Evolutionary conservation across 2,888 invertebrate genomes (phyloP).

Genomic region (Acleris laterana): DNA sequence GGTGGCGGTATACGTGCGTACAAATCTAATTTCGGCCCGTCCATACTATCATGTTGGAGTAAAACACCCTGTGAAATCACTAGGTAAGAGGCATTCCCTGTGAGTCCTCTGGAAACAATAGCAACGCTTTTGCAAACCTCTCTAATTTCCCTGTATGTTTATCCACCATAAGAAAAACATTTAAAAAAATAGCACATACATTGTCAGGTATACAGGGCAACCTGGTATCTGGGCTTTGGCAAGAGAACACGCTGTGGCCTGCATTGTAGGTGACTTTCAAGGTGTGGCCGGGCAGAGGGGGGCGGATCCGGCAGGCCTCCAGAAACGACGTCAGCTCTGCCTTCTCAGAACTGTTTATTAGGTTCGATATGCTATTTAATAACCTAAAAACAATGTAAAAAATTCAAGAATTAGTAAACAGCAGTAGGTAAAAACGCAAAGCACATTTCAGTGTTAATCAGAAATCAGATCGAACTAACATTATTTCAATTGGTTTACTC

Average conservation of each 20-base stretch:
- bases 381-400: conserved; percentile 80
- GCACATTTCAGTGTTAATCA: too few relatives aligned
- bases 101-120: too few relatives aligned
- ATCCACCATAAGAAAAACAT: not conserved
- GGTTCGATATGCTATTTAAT: conserved; percentile 91
- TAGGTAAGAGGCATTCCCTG: too few relatives aligned
- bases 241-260: conserved; percentile 74
- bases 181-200: conserved; percentile 84
- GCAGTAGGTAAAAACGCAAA: too few relatives aligned
- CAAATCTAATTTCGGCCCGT: too few relatives aligned
- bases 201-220: conserved; percentile 98
- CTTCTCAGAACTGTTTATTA: conserved; percentile 83
- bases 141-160: too few relatives aligned
- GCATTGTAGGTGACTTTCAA: conserved; percentile 70
- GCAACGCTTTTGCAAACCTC: too few relatives aligned
- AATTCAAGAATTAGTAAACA: not conserved
- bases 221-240: conserved; percentile 91
- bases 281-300: conserved; percentile 73
- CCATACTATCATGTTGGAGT: too few relatives aligned
- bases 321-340: conserved; percentile 68
- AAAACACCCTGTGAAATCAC: too few relatives aligned
- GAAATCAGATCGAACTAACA: too few relatives aligned
- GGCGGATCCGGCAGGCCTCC: conserved; percentile 71
- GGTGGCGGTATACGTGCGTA: too few relatives aligned
- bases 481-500: too few relatives aligned